phyloP scores from a whole-genome alignment of 2,113 vertebrate genomes.

The Drymodes brunneopygia region DNA sequence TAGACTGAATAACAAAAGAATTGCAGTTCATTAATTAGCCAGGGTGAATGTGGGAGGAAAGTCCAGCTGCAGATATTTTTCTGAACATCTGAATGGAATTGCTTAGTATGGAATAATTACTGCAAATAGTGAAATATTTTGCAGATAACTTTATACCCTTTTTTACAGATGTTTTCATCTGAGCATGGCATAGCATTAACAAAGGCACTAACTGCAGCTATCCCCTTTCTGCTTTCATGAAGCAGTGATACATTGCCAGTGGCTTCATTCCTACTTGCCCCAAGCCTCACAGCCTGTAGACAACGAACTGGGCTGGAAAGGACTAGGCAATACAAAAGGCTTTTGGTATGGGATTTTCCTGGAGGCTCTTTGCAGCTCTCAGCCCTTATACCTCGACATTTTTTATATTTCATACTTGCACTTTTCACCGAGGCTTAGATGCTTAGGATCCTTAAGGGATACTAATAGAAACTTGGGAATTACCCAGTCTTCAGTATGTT shows the following conservation, averaged over 20 bases:
- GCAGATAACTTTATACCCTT: background rate
- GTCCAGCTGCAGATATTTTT: background rate
- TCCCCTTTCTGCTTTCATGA: background rate
- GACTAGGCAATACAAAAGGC: background rate
- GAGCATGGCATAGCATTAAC: background rate
- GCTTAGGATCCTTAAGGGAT: background rate
- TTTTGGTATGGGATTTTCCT: background rate
- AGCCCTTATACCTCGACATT: accelerated
- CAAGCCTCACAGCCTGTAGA: background rate
- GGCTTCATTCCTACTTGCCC: background rate
- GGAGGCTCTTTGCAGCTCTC: background rate
- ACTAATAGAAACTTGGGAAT: background rate
- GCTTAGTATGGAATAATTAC: background rate
- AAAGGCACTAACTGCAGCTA: background rate
- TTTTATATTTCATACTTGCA: background rate
- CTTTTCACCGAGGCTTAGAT: background rate
- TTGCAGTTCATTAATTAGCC: background rate
- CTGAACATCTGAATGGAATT: background rate
- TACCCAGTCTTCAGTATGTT: background rate
- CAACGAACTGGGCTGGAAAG: background rate
- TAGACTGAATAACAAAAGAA: background rate
- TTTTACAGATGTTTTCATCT: background rate
- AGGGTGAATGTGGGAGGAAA: background rate
- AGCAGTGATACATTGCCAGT: accelerated
- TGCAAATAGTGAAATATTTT: background rate